Evolutionary conservation across 2,888 invertebrate genomes (phyloP), one percentile per base, ranked within the genome.

Genomic region (Apotomis turbidana): DNA sequence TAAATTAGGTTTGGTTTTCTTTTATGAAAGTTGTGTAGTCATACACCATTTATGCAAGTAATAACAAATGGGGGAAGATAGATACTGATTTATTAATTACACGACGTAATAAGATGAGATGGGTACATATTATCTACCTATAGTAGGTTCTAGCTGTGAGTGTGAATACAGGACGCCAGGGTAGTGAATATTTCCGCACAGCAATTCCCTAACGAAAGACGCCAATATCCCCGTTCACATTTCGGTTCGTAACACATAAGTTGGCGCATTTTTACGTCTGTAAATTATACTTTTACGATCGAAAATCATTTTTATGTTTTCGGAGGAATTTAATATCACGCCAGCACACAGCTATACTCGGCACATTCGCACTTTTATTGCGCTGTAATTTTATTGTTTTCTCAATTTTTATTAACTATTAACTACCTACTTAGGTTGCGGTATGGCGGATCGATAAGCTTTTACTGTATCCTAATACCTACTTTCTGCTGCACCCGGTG

Each of bases 251-350:
- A 88, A 88, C 87, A 85, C 86, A 90, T 88, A 91, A 89, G 89
- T 91, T 91, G 90, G 92, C 91, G 87, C 85, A 91, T 90, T 93
- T 91, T 93, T 93, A 93, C 93, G 93, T 92, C 91, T 93, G 93
- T 93, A 93, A 93, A 93, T 93, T 93, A 93, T 93, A 87, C 90
- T 93, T 93, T 93, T 93, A 93, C 91, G 93, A 93, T 91, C 93
- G 90, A 92, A 93, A 93, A 93, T 93, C 90, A 93, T 93, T 93
- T 93, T 93, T 93, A 93, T 93, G 93, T 90, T 93, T 93, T 92
- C 89, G 88, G 85, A 89, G 87, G 93, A 93, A 93, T 93, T 93
- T 93, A 93, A 93, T 93, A 93, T 93, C 91, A 89, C 90, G 88
- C 90, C 88, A 86, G 66, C 55, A 57, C 66, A 66, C 66, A 66